phyloP scores from a whole-genome alignment of 2,113 vertebrate species.

The Sclerurus mexicanus region DNA sequence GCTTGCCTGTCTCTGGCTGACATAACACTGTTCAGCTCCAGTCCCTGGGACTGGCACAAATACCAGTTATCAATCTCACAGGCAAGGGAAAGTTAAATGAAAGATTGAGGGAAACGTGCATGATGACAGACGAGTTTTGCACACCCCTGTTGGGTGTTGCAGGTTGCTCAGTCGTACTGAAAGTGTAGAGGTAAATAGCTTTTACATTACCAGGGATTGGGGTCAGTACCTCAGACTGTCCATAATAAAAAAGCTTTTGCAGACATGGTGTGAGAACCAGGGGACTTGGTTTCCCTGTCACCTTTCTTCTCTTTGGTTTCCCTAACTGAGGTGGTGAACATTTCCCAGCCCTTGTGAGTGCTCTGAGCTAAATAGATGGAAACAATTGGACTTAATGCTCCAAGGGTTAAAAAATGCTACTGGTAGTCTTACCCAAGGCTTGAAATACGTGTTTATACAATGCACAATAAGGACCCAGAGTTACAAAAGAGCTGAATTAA shows the following conservation, averaged over 20 bases:
- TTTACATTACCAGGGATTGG: not conserved
- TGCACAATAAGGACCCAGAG: not conserved
- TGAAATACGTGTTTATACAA: not conserved
- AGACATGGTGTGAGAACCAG: accelerated
- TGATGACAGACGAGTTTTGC: not conserved
- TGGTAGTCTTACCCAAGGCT: not conserved
- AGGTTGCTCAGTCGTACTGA: not conserved
- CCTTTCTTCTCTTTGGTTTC: not conserved
- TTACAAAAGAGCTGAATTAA: not conserved
- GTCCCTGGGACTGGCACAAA: not conserved
- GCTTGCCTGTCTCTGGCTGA: not conserved
- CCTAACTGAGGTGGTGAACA: not conserved
- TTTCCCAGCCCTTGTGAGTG: not conserved
- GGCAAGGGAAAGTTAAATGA: constrained; percentile 6
- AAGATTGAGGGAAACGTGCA: not conserved
- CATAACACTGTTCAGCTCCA: not conserved
- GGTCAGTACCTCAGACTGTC: not conserved
- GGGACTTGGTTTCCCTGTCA: not conserved
- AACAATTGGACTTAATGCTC: not conserved
- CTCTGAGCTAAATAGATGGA: not conserved
- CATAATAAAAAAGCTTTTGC: not conserved
- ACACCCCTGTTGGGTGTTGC: not conserved
- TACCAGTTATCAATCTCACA: not conserved
- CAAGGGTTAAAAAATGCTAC: not conserved
- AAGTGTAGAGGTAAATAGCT: not conserved